phyloP scores from a whole-genome alignment of 2,888 invertebrate genomes.

The Thereva nobilitata region DNA sequence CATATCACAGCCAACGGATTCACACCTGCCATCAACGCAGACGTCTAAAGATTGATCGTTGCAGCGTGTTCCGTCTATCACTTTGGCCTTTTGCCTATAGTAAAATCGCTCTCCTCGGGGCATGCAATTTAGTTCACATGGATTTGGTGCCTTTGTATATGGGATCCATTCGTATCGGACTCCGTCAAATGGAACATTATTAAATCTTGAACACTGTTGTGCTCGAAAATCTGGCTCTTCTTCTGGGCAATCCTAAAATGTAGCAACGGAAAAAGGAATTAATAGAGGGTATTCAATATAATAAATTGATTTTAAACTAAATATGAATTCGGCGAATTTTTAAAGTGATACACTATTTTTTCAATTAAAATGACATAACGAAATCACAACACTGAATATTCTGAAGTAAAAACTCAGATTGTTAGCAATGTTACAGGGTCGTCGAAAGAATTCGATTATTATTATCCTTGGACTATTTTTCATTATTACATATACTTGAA shows the following conservation, averaged over 20 bases:
- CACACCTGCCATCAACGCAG: constrained; percentile 92
- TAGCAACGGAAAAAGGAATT: constrained; percentile 15
- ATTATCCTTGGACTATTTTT: no score
- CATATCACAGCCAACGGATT: constrained; percentile 93
- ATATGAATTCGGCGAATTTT: no score
- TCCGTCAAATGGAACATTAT: constrained; percentile 80
- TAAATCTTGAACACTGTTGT: constrained; percentile 86
- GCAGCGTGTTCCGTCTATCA: constrained; percentile 84
- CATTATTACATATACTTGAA: no score
- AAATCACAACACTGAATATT: no score
- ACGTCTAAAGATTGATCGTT: constrained; percentile 83
- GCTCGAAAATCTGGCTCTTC: constrained; percentile 79
- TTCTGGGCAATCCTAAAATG: constrained; percentile 75
- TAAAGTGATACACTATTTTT: no score
- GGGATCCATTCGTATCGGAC: constrained; percentile 85
- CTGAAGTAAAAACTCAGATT: no score
- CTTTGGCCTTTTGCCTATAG: constrained; percentile 78
- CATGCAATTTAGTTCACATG: constrained; percentile 95
- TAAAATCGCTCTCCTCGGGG: constrained; percentile 90
- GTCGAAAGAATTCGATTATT: no score
- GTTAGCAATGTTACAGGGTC: no score
- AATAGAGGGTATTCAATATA: no score
- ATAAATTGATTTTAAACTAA: no score
- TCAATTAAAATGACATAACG: no score
- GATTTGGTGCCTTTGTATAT: constrained; percentile 83